Percentiles rank a stretch among this genome's conserved stretches.
Conservation (phyloP, 2,888 invertebrate genomes). For the Melanargia galathea region DNA sequence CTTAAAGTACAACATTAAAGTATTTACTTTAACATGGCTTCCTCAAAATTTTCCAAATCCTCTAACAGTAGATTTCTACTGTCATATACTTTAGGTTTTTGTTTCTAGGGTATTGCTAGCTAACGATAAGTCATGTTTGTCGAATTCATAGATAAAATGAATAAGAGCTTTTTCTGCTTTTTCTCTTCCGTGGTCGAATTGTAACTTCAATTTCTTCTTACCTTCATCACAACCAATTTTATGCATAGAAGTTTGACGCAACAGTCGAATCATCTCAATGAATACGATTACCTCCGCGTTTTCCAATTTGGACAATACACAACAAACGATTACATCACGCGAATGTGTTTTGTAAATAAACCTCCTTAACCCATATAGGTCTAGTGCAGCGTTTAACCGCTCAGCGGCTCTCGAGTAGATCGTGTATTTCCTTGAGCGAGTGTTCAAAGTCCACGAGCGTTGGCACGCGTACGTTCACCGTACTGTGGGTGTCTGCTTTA, state of each 20-base stretch:
- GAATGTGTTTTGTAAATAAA: slow-evolving; percentile 36
- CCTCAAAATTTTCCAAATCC: too few species aligned
- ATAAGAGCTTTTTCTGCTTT: too few species aligned
- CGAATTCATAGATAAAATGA: too few species aligned
- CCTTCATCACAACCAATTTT: background rate
- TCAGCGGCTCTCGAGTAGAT: slow-evolving; percentile 39
- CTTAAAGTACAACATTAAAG: too few species aligned
- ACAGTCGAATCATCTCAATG: background rate
- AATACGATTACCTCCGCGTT: slow-evolving; percentile 3
- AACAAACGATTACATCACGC: slow-evolving; percentile 17
- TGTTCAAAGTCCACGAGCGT: slow-evolving; percentile 48
- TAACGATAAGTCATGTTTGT: too few species aligned
- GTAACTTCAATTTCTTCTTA: too few species aligned
- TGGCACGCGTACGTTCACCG: slow-evolving; percentile 43
- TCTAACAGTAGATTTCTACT: too few species aligned
- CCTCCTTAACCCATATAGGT: slow-evolving; percentile 40
- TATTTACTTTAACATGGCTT: too few species aligned
- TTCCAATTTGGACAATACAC: slow-evolving; percentile 10
- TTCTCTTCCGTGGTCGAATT: too few species aligned
- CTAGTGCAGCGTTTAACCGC: slow-evolving; percentile 33
- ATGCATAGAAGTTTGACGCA: background rate
- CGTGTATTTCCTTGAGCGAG: slow-evolving; percentile 46
- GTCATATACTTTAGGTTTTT: too few species aligned
- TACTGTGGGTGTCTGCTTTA: slow-evolving; percentile 28
- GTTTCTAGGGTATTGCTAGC: too few species aligned